phyloP scores from a whole-genome alignment of 35 echinoderm and acorn worm genomes.

The Diadema setosum region DNA sequence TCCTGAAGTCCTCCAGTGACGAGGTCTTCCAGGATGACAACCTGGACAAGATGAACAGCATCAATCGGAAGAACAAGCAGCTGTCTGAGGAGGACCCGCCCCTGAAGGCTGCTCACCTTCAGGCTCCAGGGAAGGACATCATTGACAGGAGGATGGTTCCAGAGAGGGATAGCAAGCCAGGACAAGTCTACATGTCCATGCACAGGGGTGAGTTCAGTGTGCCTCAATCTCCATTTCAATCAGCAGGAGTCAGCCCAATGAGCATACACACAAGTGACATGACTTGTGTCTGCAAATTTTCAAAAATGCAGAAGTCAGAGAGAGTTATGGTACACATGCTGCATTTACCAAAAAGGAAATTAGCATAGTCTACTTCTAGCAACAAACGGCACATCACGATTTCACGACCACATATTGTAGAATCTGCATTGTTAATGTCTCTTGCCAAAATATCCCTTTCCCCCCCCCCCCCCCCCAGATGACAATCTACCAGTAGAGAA shows the following conservation, averaged over 20 bases:
- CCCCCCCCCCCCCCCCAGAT: conserved; percentile 32
- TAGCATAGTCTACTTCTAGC: no score
- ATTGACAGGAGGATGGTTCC: conserved; percentile 42
- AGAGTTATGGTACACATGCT: no score
- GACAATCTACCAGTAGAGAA: conserved; percentile 37
- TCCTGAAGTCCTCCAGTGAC: background rate
- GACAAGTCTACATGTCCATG: conserved; percentile 70
- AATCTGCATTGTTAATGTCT: no score
- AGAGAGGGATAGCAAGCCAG: conserved; percentile 50
- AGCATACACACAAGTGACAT: no score
- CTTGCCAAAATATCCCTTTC: conserved; percentile 3
- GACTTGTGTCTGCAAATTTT: no score
- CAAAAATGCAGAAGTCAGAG: no score
- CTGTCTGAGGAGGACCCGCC: background rate
- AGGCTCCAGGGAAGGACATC: background rate
- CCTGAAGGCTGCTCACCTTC: background rate
- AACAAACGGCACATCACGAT: no score
- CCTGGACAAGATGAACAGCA: background rate
- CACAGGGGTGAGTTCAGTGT: conserved; percentile 63
- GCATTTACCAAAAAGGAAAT: no score
- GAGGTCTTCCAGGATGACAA: conserved; percentile 24
- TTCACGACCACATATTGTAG: no score
- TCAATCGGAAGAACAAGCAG: background rate
- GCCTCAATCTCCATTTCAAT: no score
- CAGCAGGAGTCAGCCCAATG: no score